phyloP scores from a whole-genome alignment of 1,140 invertebrate genomes.

The Micrasema minimum region DNA sequence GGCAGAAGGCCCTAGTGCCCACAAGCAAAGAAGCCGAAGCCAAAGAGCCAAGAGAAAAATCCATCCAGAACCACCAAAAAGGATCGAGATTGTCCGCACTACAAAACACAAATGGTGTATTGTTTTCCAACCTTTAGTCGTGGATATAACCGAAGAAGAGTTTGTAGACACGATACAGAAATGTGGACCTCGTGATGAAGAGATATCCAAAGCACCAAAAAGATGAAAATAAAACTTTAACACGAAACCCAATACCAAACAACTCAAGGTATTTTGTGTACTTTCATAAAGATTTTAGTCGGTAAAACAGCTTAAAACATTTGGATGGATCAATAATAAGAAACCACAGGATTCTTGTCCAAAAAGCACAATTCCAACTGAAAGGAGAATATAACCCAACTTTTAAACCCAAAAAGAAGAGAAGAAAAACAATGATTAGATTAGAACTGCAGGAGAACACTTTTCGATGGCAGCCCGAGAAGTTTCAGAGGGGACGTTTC shows the following conservation, averaged over 20 bases:
- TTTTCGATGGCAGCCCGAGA: constrained; percentile 97
- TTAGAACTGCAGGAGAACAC: constrained; percentile 96
- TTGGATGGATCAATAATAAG: constrained; percentile 88
- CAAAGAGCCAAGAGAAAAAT: constrained; percentile 61
- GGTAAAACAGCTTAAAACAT: constrained; percentile 90
- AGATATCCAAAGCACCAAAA: constrained; percentile 82
- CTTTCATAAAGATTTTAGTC: constrained; percentile 98
- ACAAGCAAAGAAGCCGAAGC: constrained; percentile 54
- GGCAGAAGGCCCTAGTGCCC: background rate
- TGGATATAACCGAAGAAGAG: constrained; percentile 89
- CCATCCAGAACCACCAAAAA: constrained; percentile 70
- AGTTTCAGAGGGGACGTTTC: constrained; percentile 81
- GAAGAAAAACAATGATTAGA: constrained; percentile 88
- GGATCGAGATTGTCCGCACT: constrained; percentile 95
- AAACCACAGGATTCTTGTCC: constrained; percentile 86
- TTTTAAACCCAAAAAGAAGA: constrained; percentile 92
- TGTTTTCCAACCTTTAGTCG: constrained; percentile 91
- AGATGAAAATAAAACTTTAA: constrained; percentile 97
- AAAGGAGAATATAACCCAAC: constrained; percentile 96
- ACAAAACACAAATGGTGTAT: constrained; percentile 98
- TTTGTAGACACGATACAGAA: constrained; percentile 94
- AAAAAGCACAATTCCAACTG: constrained; percentile 93
- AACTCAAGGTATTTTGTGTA: constrained; percentile 93
- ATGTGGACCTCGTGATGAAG: constrained; percentile 94
- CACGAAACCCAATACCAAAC: constrained; percentile 81